Evolutionary conservation across 1,140 invertebrate genomes (phyloP).

Genomic region (Aporrectodea caliginosa): DNA sequence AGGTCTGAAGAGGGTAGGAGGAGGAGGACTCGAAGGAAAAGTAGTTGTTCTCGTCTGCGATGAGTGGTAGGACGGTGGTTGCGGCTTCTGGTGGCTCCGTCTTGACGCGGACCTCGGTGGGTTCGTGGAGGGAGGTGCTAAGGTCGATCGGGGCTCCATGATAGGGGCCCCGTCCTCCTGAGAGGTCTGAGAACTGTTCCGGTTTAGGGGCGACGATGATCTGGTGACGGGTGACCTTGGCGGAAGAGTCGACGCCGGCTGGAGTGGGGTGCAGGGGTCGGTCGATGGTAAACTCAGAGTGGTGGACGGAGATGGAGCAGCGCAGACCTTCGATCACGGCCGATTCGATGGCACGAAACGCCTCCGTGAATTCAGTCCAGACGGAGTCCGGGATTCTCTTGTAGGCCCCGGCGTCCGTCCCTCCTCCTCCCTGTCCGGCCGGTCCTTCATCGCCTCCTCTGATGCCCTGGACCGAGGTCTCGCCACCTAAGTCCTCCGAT

Average conservation of each 20-base stretch:
- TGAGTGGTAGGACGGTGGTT: background rate
- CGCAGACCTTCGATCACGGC: slow-evolving; percentile 19
- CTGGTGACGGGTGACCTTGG: background rate
- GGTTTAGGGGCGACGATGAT: background rate
- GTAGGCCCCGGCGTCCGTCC: background rate
- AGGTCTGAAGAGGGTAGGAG: background rate
- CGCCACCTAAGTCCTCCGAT: background rate
- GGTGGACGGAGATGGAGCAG: background rate
- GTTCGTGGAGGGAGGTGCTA: background rate
- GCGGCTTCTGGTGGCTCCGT: background rate
- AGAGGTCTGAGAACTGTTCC: background rate
- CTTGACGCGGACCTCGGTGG: background rate
- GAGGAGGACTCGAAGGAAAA: background rate
- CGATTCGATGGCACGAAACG: slow-evolving; percentile 21
- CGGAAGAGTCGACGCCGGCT: background rate
- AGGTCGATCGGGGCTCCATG: background rate
- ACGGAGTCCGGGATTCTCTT: slow-evolving; percentile 1
- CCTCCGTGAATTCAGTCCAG: slow-evolving; percentile 18
- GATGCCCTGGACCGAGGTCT: background rate
- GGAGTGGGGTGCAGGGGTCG: background rate
- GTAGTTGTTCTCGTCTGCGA: too few relatives aligned
- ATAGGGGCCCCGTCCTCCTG: background rate
- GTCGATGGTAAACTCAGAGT: background rate
- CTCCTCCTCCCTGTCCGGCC: background rate
- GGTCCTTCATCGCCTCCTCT: background rate